Evolutionary conservation across 2,797 vertebrate genomes (phyloP).

Genomic region (Simalia tracyae): DNA sequence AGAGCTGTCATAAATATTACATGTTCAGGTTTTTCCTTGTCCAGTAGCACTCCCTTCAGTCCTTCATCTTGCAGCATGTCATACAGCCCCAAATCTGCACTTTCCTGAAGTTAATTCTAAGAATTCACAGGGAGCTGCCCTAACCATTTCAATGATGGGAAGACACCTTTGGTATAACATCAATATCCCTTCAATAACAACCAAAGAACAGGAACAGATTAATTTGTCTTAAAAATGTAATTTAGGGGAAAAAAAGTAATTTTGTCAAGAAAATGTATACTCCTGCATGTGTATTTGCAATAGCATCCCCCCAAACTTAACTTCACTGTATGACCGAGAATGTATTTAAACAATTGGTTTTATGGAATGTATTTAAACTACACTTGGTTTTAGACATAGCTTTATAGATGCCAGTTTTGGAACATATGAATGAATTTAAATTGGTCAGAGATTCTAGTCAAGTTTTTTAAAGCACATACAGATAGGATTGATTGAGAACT

Average conservation of each 20-base stretch:
- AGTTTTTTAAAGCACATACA: not conserved
- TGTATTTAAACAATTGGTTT: not conserved
- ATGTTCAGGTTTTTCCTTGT: not conserved
- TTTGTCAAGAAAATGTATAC: constrained; percentile 2
- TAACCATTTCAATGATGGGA: not conserved
- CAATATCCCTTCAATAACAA: not conserved
- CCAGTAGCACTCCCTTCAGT: not conserved
- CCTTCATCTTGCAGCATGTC: not conserved
- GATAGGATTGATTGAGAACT: not conserved
- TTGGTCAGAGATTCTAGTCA: not conserved
- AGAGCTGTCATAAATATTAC: not conserved
- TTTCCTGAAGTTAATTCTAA: not conserved
- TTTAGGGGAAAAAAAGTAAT: not conserved
- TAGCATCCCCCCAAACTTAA: not conserved
- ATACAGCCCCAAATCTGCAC: not conserved
- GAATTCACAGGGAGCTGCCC: not conserved
- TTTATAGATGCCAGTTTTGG: not conserved
- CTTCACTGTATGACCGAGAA: not conserved
- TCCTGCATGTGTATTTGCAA: not conserved
- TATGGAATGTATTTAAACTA: not conserved
- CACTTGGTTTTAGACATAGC: not conserved
- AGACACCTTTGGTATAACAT: not conserved
- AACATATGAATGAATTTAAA: not conserved
- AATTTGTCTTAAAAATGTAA: no score
- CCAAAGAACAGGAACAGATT: not conserved